These are phyloP conservation scores for Dinomys branickii DNA, from an alignment of 2,113 vertebrate genomes.

Conservation along the genomic window DNA sequence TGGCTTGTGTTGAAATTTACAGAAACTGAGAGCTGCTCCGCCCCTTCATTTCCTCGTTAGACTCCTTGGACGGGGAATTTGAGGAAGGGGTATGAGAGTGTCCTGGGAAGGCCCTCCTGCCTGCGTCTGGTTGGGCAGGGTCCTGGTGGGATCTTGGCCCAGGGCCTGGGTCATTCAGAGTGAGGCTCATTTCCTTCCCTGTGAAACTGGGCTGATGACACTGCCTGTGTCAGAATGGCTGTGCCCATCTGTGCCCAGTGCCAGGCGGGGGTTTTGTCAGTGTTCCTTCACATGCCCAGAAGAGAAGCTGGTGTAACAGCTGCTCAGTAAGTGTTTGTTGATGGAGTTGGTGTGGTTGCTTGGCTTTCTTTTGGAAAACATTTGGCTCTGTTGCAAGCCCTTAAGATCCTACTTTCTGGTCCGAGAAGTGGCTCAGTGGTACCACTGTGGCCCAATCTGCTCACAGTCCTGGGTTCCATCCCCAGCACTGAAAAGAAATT, in stretches of 20 bases:
- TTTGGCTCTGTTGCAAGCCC: neutral
- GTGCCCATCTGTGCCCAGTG: neutral
- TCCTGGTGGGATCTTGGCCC: neutral
- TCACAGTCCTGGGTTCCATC: neutral
- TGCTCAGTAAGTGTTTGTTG: neutral
- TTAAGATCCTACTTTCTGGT: neutral
- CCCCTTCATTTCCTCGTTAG: conserved; percentile 28
- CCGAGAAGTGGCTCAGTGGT: neutral
- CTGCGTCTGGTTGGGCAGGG: neutral
- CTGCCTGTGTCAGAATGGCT: neutral
- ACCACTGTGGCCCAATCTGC: neutral
- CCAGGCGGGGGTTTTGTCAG: neutral
- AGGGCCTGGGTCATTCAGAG: neutral
- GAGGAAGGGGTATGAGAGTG: neutral
- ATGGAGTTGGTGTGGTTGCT: neutral
- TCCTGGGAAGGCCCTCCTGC: neutral
- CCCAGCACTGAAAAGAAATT: neutral
- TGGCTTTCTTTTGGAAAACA: neutral
- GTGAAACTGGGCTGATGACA: neutral
- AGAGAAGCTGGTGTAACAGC: neutral
- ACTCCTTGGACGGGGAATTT: neutral
- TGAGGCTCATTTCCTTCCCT: neutral
- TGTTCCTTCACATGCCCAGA: neutral
- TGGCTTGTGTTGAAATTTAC: conserved; percentile 41
- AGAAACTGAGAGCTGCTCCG: neutral